These are phyloP conservation scores for Cephus pygmeus DNA, from an alignment of 2,888 invertebrate genomes.

Conservation along the genomic window DNA sequence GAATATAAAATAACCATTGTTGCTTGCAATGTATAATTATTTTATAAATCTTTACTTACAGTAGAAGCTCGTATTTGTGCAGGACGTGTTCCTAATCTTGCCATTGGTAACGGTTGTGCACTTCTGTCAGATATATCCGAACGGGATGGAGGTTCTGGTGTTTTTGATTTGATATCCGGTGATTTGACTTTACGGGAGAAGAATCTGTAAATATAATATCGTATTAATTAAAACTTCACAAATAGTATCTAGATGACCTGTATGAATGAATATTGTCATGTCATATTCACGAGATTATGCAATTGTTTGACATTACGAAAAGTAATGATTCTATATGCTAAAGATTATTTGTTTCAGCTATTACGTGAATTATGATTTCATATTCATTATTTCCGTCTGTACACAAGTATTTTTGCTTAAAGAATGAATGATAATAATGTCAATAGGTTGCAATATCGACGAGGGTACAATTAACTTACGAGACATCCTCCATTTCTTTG, in stretches of 20 bases:
- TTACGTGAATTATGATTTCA: neutral
- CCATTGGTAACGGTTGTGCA: slow-evolving; percentile 42
- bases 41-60: slow-evolving; percentile 41
- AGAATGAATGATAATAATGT: neutral
- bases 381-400: neutral
- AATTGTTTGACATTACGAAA: neutral
- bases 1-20: neutral
- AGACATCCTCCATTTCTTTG: slow-evolving; percentile 56
- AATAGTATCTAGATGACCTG: slow-evolving; percentile 2
- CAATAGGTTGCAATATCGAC: neutral
- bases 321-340: neutral
- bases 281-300: neutral
- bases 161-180: slow-evolving; percentile 72
- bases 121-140: slow-evolving; percentile 55
- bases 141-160: slow-evolving; percentile 74
- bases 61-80: slow-evolving; percentile 63
- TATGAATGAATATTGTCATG: neutral
- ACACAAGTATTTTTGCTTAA: neutral
- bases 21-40: slow-evolving; percentile 7
- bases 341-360: neutral
- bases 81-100: slow-evolving; percentile 47
- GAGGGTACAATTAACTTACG: slow-evolving; percentile 47
- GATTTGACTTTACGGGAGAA: slow-evolving; percentile 82
- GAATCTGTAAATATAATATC: slow-evolving; percentile 71
- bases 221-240: slow-evolving; percentile 9